phyloP scores from a whole-genome alignment of 1,140 invertebrate species.

The Drosophila pseudoananassae region DNA sequence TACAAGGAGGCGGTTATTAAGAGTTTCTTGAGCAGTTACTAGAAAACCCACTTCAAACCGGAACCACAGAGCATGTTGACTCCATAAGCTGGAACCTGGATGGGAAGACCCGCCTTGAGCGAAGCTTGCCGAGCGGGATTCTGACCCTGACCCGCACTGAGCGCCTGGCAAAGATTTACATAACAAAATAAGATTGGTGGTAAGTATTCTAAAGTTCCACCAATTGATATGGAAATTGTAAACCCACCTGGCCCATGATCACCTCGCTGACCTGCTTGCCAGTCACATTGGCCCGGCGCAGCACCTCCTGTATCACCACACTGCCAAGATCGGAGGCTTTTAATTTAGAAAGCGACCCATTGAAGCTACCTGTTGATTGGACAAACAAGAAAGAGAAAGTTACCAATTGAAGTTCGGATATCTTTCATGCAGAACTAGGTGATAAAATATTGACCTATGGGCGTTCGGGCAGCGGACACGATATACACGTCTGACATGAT shows the following conservation, averaged over 20 bases:
- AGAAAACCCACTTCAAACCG: constrained; percentile 89
- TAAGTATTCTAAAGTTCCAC: neutral
- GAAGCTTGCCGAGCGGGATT: constrained; percentile 94
- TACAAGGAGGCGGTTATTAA: neutral
- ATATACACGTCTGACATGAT: constrained; percentile 82
- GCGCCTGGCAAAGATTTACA: constrained; percentile 85
- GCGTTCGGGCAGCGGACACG: constrained; percentile 84
- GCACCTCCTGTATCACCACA: constrained; percentile 90
- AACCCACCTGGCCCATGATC: constrained; percentile 92
- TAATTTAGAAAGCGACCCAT: constrained; percentile 88
- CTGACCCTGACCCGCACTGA: constrained; percentile 91
- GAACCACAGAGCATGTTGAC: constrained; percentile 95
- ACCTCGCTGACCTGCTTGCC: constrained; percentile 91
- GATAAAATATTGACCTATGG: constrained; percentile 73
- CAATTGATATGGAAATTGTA: constrained; percentile 6
- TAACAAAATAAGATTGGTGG: constrained; percentile 34
- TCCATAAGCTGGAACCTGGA: constrained; percentile 89
- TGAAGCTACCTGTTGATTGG: constrained; percentile 86
- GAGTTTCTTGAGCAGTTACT: neutral
- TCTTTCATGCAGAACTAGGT: constrained; percentile 18
- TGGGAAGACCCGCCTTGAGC: constrained; percentile 91
- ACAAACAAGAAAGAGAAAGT: constrained; percentile 67
- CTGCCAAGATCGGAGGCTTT: constrained; percentile 91
- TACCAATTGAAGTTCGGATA: constrained; percentile 26
- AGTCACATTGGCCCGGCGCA: constrained; percentile 87